A percentile compares a stretch with the other conserved stretches of the same genome.
These are phyloP conservation scores for Druceiella hillmani DNA, from an alignment of 2,888 invertebrate species.

Conservation along the genomic window DNA sequence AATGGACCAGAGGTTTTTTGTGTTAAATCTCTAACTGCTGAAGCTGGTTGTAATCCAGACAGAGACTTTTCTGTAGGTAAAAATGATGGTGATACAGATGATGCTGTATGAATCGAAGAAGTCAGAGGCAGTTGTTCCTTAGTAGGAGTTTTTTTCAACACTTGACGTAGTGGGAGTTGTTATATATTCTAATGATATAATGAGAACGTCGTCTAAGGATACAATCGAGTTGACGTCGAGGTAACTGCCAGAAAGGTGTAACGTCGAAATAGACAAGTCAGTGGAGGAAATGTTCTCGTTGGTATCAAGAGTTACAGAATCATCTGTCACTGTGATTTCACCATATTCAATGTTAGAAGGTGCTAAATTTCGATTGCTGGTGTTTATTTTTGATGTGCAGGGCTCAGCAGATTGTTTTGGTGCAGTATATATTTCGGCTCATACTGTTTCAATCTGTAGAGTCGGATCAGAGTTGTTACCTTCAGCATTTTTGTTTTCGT, in stretches of 20 bases:
- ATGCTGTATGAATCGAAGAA: slow-evolving; percentile 8
- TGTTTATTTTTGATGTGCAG: slow-evolving; percentile 21
- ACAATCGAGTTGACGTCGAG: slow-evolving; percentile 18
- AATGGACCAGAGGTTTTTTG: slow-evolving; percentile 23
- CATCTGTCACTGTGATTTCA: slow-evolving; percentile 18
- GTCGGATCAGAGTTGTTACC: slow-evolving; percentile 16
- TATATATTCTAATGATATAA: slow-evolving; percentile 19
- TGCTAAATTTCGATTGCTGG: slow-evolving; percentile 16
- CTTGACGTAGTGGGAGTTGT: slow-evolving; percentile 13
- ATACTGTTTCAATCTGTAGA: slow-evolving; percentile 19
- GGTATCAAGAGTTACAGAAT: slow-evolving; percentile 15
- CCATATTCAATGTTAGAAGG: slow-evolving; percentile 15
- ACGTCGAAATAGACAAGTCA: slow-evolving; percentile 21
- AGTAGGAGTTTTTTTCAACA: slow-evolving; percentile 12
- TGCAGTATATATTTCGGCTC: slow-evolving; percentile 10
- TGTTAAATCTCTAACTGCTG: slow-evolving; percentile 9
- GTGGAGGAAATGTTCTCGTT: slow-evolving; percentile 18
- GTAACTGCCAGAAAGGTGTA: slow-evolving; percentile 22
- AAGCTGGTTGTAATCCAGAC: slow-evolving; percentile 12
- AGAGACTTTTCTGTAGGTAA: slow-evolving; percentile 15
- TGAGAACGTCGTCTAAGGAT: slow-evolving; percentile 24
- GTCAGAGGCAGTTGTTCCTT: slow-evolving; percentile 13
- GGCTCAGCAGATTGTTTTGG: slow-evolving; percentile 17
- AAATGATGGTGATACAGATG: slow-evolving; percentile 10
- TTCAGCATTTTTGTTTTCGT: slow-evolving; percentile 12